Evolutionary conservation across 2,113 vertebrate species (phyloP).

Genomic region (Cavia porcellus): DNA sequence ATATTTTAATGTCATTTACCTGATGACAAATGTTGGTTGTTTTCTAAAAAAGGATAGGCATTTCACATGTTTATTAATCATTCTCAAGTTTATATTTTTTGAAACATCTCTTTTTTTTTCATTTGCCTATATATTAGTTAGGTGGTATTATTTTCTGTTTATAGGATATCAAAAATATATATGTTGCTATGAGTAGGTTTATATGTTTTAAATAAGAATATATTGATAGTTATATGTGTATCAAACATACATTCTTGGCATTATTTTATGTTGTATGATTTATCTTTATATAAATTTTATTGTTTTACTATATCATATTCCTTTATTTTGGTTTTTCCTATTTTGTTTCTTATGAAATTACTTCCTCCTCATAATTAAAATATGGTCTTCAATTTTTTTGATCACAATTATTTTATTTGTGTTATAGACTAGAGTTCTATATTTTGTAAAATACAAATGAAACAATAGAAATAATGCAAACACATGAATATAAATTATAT

Average conservation of each 20-base stretch:
- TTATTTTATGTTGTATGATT: neutral
- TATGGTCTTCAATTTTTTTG: neutral
- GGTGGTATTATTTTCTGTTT: neutral
- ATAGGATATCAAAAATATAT: neutral
- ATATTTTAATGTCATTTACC: neutral
- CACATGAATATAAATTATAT: neutral
- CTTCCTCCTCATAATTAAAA: neutral
- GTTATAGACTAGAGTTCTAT: neutral
- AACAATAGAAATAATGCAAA: neutral
- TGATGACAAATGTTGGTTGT: neutral
- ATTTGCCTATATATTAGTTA: neutral
- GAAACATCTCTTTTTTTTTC: neutral
- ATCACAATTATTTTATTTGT: neutral
- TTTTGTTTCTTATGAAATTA: neutral
- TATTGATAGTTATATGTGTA: neutral
- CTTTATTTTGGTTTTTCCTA: neutral
- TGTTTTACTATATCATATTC: neutral
- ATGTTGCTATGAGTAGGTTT: neutral
- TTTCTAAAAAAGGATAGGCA: neutral
- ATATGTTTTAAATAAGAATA: neutral
- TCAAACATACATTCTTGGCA: neutral
- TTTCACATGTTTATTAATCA: neutral
- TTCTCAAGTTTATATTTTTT: neutral
- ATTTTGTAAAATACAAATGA: neutral
- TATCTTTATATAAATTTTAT: neutral